phyloP scores from a whole-genome alignment of 2,113 vertebrate genomes.

The Rhinopomastus cyanomelas region DNA sequence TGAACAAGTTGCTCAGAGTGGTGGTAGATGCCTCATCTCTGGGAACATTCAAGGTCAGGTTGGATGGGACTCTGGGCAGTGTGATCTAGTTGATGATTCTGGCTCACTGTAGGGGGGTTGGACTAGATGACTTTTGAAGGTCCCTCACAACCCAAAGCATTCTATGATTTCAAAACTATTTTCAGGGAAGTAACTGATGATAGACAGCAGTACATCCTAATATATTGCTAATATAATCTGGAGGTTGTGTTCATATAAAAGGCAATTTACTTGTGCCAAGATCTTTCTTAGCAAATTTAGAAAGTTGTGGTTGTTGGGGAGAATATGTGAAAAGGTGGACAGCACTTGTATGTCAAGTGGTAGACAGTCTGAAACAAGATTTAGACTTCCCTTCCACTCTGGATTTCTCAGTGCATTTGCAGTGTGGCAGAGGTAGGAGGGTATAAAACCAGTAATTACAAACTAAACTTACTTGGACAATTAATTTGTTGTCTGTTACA shows the following conservation, averaged over 20 bases:
- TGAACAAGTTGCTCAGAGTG: too few species aligned
- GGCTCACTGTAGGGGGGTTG: too few species aligned
- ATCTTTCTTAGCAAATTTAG: neutral
- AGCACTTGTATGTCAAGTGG: neutral
- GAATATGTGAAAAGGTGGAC: neutral
- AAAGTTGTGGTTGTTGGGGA: neutral
- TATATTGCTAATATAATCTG: neutral
- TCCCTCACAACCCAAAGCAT: too few species aligned
- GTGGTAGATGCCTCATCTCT: too few species aligned
- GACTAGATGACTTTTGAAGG: too few species aligned
- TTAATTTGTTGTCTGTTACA: neutral
- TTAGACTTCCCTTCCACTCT: neutral
- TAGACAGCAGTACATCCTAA: neutral
- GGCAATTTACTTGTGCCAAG: neutral
- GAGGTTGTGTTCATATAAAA: neutral
- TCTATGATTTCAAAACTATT: neutral
- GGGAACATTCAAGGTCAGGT: too few species aligned
- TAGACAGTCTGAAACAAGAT: neutral
- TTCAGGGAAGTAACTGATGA: neutral
- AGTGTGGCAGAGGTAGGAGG: neutral
- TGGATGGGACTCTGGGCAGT: too few species aligned
- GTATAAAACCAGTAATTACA: neutral
- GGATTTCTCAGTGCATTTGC: neutral
- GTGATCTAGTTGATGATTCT: too few species aligned
- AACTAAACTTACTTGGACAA: neutral